phyloP scores from a whole-genome alignment of 2,797 vertebrate genomes.

The Urosaurus nigricauda region DNA sequence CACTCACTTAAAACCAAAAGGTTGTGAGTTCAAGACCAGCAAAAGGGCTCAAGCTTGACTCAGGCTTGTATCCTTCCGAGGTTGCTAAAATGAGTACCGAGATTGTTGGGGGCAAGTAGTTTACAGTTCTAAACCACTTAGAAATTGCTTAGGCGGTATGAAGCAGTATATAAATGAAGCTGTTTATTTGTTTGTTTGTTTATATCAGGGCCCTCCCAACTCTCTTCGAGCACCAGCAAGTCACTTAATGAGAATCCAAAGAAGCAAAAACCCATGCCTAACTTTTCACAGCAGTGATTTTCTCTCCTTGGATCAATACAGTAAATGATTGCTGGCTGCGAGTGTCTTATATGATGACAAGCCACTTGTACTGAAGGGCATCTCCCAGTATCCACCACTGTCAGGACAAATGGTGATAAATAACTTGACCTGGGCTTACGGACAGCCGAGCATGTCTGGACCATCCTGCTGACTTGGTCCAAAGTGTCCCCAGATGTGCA shows the following conservation, averaged over 20 bases:
- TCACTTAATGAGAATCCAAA: not conserved
- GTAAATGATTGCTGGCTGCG: not conserved
- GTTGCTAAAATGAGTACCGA: too few relatives aligned
- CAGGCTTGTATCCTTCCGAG: too few relatives aligned
- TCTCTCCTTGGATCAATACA: not conserved
- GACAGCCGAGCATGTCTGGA: not conserved
- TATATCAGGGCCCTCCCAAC: not conserved
- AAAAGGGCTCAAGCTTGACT: too few relatives aligned
- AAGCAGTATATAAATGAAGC: too few relatives aligned
- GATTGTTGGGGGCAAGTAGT: too few relatives aligned
- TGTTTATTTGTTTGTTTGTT: too few relatives aligned
- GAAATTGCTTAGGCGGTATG: too few relatives aligned
- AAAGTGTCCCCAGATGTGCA: not conserved
- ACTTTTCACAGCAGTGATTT: not conserved
- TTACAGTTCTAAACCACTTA: too few relatives aligned
- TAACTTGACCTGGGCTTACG: not conserved
- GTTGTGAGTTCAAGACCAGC: too few relatives aligned
- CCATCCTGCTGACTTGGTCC: constrained; percentile 15
- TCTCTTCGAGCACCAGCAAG: not conserved
- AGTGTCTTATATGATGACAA: not conserved
- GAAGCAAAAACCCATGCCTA: not conserved
- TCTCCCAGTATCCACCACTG: not conserved
- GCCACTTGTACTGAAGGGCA: not conserved
- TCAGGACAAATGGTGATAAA: constrained; percentile 18
- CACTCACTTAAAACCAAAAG: too few relatives aligned